Conservation (phyloP, 2,888 invertebrate species). For the Poecilobothrus nobilitatus region DNA sequence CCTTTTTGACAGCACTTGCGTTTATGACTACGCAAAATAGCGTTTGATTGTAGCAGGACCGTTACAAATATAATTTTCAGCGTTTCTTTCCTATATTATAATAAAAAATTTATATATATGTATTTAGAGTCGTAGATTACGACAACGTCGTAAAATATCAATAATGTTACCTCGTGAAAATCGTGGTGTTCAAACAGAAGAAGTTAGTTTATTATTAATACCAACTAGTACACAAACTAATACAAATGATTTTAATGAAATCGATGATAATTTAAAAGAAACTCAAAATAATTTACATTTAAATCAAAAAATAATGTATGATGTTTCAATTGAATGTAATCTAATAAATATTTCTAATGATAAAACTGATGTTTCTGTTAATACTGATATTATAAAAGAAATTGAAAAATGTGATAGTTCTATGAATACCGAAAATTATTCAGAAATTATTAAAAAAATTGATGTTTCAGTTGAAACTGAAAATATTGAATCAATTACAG, state of each 20-base stretch:
- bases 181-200: conserved; percentile 37
- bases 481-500: not conserved
- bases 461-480: not conserved
- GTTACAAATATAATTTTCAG: no score
- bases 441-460: not conserved
- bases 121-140: conserved; percentile 23
- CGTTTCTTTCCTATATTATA: not conserved
- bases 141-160: conserved; percentile 22
- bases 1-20: no score
- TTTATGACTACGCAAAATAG: no score
- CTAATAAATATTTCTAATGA: not conserved
- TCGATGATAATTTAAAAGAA: not conserved
- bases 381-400: not conserved
- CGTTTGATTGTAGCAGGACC: no score
- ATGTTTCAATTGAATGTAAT: not conserved
- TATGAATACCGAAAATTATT: not conserved
- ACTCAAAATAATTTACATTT: not conserved
- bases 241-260: not conserved
- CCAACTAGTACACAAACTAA: conserved; percentile 38
- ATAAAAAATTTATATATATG: not conserved
- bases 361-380: not conserved
- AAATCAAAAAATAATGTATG: conserved; percentile 5
- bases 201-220: conserved; percentile 29
- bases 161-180: conserved; percentile 25
- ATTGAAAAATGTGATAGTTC: not conserved